Evolutionary conservation across 1,140 invertebrate species (phyloP).

Genomic region (Lethrus apterus): DNA sequence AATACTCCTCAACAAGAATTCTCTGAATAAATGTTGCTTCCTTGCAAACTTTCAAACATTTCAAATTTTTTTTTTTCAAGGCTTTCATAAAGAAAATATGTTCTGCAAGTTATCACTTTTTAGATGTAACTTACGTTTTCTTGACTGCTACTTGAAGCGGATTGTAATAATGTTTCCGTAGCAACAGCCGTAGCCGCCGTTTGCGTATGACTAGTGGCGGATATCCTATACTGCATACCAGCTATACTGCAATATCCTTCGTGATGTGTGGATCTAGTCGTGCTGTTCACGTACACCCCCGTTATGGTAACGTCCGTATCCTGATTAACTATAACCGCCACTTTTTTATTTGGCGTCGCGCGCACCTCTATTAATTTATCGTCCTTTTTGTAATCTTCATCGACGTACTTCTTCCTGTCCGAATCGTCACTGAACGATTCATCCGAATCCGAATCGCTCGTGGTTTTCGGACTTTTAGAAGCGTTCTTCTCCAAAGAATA

Average conservation of each 20-base stretch:
- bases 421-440: constrained; percentile 36
- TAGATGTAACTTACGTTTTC: constrained; percentile 48
- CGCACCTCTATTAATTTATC: constrained; percentile 51
- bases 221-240: constrained; percentile 75
- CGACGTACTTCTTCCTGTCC: constrained; percentile 39
- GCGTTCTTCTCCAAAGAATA: constrained; percentile 70
- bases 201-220: constrained; percentile 67
- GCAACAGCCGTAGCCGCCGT: constrained; percentile 68
- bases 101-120: no score
- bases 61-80: no score
- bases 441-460: constrained; percentile 44
- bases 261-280: constrained; percentile 64
- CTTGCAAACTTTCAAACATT: no score
- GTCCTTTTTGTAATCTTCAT: constrained; percentile 46
- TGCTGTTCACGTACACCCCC: constrained; percentile 67
- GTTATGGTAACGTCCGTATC: constrained; percentile 82
- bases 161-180: constrained; percentile 47
- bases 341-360: constrained; percentile 50
- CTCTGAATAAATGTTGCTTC: no score
- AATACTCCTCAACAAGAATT: no score
- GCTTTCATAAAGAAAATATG: no score
- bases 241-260: constrained; percentile 75
- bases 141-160: constrained; percentile 30
- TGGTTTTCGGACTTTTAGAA: constrained; percentile 47
- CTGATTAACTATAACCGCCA: constrained; percentile 65